Conservation (phyloP, 2,113 vertebrate genomes). For the Planiliza haematocheilus region DNA sequence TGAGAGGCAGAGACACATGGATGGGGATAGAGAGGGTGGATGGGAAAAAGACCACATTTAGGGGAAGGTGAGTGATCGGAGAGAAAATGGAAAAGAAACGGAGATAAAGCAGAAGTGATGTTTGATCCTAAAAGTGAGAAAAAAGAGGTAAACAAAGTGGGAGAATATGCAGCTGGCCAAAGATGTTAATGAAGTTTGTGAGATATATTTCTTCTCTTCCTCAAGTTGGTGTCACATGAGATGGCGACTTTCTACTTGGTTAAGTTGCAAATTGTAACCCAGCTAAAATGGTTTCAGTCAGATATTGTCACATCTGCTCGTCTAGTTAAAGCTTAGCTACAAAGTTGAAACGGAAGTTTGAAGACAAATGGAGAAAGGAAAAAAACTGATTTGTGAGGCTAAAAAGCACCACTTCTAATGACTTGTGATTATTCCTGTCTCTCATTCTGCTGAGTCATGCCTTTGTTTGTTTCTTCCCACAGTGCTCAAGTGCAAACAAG, state of each 20-base stretch:
- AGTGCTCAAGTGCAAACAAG: slow-evolving; percentile 26
- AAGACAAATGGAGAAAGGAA: neutral
- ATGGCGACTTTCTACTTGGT: slow-evolving; percentile 4
- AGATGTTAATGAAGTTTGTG: neutral
- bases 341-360: neutral
- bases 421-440: neutral
- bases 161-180: neutral
- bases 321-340: neutral
- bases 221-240: neutral
- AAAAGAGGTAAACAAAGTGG: neutral
- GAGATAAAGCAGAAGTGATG: slow-evolving; percentile 10
- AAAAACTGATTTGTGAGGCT: neutral
- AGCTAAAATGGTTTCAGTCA: neutral
- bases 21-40: slow-evolving; percentile 7
- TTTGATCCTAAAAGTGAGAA: neutral
- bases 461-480: slow-evolving; percentile 24
- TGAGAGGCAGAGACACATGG: slow-evolving; percentile 9
- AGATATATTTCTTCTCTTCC: neutral
- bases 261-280: neutral
- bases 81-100: neutral
- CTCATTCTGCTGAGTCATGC: slow-evolving; percentile 43
- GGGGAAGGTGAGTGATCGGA: slow-evolving; percentile 2
- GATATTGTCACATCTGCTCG: neutral
- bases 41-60: slow-evolving; percentile 1
- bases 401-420: slow-evolving; percentile 3